Evolutionary conservation across 2,113 vertebrate species (phyloP).

Genomic region (Equus quagga): DNA sequence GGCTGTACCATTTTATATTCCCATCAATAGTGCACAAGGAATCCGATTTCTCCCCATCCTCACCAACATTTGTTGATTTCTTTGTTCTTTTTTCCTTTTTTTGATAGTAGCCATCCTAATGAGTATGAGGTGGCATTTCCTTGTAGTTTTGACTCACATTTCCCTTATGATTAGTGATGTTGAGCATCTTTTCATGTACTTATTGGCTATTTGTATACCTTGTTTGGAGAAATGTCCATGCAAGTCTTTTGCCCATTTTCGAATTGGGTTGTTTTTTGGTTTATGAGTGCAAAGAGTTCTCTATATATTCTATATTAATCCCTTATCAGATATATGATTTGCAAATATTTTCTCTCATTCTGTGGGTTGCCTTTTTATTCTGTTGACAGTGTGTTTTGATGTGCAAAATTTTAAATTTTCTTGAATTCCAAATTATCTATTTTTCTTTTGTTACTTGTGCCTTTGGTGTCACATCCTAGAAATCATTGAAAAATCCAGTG

Average conservation of each 20-base stretch:
- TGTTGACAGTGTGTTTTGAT: background rate
- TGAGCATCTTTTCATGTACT: too few species aligned
- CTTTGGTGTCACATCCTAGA: background rate
- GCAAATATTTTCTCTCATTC: background rate
- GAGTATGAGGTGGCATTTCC: too few species aligned
- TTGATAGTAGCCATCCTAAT: too few species aligned
- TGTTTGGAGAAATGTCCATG: too few species aligned
- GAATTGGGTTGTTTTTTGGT: background rate
- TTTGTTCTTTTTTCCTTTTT: too few species aligned
- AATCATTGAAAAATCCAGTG: too few species aligned
- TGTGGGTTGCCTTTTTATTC: background rate
- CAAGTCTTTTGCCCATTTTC: background rate
- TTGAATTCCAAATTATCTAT: background rate
- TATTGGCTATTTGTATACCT: too few species aligned
- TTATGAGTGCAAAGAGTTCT: background rate
- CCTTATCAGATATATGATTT: background rate
- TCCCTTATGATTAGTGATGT: too few species aligned
- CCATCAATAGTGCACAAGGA: background rate
- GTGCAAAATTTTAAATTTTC: background rate
- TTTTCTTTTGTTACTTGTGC: background rate
- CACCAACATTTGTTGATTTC: too few species aligned
- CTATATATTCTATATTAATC: background rate
- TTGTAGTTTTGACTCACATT: too few species aligned
- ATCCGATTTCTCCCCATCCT: too few species aligned
- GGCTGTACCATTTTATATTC: too few species aligned